These are phyloP conservation scores for Altica lythri DNA, from an alignment of 2,888 invertebrate species.

Conservation along the genomic window DNA sequence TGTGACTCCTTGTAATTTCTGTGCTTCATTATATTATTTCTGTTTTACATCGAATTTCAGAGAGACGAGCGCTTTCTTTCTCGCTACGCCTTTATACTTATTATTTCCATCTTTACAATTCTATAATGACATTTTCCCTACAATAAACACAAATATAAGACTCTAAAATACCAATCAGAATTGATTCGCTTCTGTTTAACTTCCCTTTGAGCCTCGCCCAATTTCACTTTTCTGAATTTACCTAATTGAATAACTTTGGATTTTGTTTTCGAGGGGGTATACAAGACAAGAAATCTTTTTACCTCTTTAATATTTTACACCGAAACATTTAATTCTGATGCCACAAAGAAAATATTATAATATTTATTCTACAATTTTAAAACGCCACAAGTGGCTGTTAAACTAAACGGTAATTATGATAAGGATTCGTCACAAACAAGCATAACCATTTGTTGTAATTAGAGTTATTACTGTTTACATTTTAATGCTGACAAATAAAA, in stretches of 20 bases:
- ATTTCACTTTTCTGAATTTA: conserved; percentile 28
- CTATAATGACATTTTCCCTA: conserved; percentile 48
- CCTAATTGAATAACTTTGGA: conserved; percentile 33
- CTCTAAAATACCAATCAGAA: conserved; percentile 38
- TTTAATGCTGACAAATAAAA: too few relatives aligned
- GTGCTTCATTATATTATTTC: conserved; percentile 59
- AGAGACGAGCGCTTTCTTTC: conserved; percentile 44
- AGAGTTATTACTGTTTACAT: too few relatives aligned
- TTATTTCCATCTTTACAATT: conserved; percentile 50
- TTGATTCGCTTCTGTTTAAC: conserved; percentile 38
- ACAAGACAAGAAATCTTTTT: not conserved
- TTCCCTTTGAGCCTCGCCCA: conserved; percentile 33
- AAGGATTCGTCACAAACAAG: too few relatives aligned
- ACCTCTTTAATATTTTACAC: conserved; percentile 2
- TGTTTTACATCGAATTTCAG: conserved; percentile 52
- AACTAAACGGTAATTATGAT: too few relatives aligned
- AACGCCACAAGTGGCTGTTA: too few relatives aligned
- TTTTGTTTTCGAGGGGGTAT: conserved; percentile 8
- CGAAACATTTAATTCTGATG: not conserved
- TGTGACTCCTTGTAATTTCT: conserved; percentile 44
- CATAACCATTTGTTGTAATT: too few relatives aligned
- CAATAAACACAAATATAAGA: conserved; percentile 43
- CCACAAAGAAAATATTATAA: too few relatives aligned
- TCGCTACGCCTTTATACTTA: conserved; percentile 48
- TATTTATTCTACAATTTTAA: too few relatives aligned